A percentile compares a stretch with the other conserved stretches of the same genome.
phyloP scores from a whole-genome alignment of 2,888 invertebrate genomes.

The Cylindroiulus punctatus region DNA sequence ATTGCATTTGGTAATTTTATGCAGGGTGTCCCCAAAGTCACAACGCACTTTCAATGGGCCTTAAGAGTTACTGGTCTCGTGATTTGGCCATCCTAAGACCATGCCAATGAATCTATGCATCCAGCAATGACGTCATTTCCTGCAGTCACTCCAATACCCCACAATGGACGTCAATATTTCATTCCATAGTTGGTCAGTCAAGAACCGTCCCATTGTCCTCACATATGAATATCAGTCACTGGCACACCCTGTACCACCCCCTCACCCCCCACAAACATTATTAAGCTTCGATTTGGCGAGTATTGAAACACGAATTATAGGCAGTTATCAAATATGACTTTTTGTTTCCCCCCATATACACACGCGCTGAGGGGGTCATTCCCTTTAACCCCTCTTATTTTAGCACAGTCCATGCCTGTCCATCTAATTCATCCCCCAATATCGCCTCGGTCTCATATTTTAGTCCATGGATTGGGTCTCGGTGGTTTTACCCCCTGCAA shows the following conservation, averaged over 20 bases:
- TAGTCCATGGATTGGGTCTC: conserved; percentile 30
- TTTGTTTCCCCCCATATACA: neutral
- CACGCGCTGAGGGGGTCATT: conserved; percentile 14
- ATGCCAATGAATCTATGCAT: neutral
- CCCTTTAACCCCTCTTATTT: conserved; percentile 34
- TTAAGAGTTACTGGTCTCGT: too few relatives aligned
- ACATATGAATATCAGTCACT: neutral
- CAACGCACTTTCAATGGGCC: too few relatives aligned
- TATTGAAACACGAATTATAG: conserved; percentile 28
- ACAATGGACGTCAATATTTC: neutral
- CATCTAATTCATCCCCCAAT: conserved; percentile 26
- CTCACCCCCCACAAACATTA: conserved; percentile 7
- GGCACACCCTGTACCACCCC: neutral
- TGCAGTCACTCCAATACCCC: neutral
- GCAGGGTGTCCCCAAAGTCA: too few relatives aligned
- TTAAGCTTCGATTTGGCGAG: neutral
- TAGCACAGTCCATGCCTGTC: conserved; percentile 39
- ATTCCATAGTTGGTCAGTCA: neutral
- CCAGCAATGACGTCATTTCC: neutral
- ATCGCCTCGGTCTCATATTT: conserved; percentile 37
- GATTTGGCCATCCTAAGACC: too few relatives aligned
- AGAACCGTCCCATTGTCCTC: neutral
- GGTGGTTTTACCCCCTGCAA: conserved; percentile 45
- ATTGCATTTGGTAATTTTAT: too few relatives aligned
- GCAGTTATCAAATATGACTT: conserved; percentile 38